Percentiles rank a stretch among this genome's conserved stretches.
Evolutionary conservation across 2,888 invertebrate genomes (phyloP).

Genomic region (Halictus ligatus): DNA sequence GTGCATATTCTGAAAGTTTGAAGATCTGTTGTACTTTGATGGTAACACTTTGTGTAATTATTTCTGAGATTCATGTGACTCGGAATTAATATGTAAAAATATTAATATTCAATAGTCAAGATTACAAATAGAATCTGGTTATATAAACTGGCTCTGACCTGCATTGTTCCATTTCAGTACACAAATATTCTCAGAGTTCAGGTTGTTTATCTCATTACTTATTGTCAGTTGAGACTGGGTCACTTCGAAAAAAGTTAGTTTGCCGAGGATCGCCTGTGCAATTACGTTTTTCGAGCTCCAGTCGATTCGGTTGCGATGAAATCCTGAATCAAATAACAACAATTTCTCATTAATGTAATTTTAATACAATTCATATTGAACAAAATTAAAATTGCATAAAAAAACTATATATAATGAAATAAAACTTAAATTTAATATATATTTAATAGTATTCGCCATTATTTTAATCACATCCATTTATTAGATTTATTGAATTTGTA

Average conservation of each 20-base stretch:
- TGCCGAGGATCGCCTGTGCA: constrained; percentile 51
- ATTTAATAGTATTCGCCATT: not conserved
- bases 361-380: not conserved
- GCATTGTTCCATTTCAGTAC: constrained; percentile 73
- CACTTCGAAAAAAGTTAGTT: constrained; percentile 58
- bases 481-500: not conserved
- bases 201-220: constrained; percentile 11
- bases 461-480: not conserved
- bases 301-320: constrained; percentile 62
- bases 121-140: not conserved
- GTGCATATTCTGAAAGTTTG: too few species aligned
- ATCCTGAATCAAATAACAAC: not conserved
- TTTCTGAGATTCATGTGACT: too few species aligned
- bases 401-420: not conserved
- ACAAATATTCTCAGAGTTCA: not conserved
- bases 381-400: not conserved
- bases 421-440: not conserved
- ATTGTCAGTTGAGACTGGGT: not conserved
- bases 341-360: not conserved
- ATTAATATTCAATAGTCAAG: not conserved
- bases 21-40: too few species aligned
- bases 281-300: constrained; percentile 74
- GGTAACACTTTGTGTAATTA: too few species aligned
- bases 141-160: constrained; percentile 47
- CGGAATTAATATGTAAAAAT: not conserved